phyloP scores from a whole-genome alignment of 2,797 vertebrate genomes.

The Bradypodion pumilum region DNA sequence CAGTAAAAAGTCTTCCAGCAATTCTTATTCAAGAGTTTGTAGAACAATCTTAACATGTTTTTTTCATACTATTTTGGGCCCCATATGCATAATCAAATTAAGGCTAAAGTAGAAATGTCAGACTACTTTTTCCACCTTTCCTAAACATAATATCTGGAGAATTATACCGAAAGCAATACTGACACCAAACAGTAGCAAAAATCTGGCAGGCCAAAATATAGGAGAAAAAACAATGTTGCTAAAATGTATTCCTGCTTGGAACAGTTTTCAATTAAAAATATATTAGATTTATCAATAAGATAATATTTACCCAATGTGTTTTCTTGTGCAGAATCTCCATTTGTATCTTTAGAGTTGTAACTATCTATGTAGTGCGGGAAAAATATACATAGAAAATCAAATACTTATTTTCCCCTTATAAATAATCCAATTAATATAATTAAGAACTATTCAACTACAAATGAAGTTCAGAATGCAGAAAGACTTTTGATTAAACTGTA shows the following conservation, averaged over 20 bases:
- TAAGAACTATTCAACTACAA: neutral
- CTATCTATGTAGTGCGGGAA: conserved; percentile 28
- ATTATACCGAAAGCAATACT: neutral
- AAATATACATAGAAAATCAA: conserved; percentile 4
- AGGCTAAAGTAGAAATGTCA: neutral
- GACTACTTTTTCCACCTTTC: neutral
- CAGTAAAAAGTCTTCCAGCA: neutral
- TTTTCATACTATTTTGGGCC: neutral
- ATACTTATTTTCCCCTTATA: neutral
- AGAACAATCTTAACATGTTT: neutral
- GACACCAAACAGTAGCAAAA: neutral
- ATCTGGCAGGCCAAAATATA: neutral
- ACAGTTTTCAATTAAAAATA: neutral
- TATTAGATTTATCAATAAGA: neutral
- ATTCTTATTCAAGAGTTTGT: neutral
- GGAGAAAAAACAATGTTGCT: neutral
- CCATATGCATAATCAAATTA: neutral
- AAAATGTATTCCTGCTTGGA: neutral
- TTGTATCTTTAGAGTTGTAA: neutral
- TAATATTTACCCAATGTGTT: conserved; percentile 37
- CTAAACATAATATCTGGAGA: neutral
- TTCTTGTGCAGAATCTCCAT: conserved; percentile 11
- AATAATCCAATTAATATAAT: neutral
- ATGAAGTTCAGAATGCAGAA: neutral
- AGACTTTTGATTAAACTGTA: neutral